A percentile compares a stretch with the other conserved stretches of the same genome.
Conservation (phyloP, 2,113 vertebrate genomes). For the Butorides virescens region DNA sequence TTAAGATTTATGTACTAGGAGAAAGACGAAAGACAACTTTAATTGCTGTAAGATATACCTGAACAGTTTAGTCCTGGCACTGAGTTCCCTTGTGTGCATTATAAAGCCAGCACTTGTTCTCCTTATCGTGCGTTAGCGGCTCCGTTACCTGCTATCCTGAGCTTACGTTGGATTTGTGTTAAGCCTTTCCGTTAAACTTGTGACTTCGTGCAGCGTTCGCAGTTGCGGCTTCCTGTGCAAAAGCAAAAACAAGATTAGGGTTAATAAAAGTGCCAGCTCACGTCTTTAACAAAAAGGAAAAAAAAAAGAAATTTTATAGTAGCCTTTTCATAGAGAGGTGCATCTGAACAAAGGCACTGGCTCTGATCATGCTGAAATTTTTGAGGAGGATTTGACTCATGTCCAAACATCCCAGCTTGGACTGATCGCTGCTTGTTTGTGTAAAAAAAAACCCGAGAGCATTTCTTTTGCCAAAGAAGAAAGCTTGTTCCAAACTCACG, state of each 20-base stretch:
- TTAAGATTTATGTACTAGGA: neutral
- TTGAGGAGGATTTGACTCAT: neutral
- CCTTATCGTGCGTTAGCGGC: neutral
- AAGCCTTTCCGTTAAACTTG: neutral
- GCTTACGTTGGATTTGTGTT: neutral
- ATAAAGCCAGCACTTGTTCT: neutral
- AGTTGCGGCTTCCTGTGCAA: neutral
- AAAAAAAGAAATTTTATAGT: neutral
- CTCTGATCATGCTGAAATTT: neutral
- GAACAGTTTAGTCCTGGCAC: neutral
- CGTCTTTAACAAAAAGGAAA: neutral
- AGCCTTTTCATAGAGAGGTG: neutral
- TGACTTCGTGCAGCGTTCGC: neutral
- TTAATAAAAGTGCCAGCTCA: neutral
- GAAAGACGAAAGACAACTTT: no score
- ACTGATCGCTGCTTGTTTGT: neutral
- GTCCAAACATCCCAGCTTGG: neutral
- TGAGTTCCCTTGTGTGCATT: neutral
- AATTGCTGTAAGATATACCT: neutral
- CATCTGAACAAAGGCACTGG: neutral
- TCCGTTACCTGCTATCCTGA: neutral
- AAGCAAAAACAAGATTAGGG: neutral
- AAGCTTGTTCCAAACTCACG: neutral
- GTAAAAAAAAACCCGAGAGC: neutral
- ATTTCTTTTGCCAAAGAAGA: neutral